Evolutionary conservation across 1,140 invertebrate genomes (phyloP).

Genomic region (Drosophila malerkotliana): DNA sequence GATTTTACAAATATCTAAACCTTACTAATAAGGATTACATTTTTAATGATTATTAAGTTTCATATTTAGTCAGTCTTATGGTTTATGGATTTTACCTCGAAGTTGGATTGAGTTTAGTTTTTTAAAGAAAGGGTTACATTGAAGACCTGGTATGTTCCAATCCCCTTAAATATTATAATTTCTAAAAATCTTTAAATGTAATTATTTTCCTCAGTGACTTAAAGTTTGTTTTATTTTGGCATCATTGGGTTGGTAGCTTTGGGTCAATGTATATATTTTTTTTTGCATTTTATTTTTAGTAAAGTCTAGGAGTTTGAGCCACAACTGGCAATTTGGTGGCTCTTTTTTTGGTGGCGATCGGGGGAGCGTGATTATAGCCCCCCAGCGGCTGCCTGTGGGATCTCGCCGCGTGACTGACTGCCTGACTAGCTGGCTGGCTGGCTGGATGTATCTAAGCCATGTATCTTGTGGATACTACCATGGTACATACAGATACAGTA

Average conservation of each 20-base stretch:
- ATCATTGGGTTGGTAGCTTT: slow-evolving; percentile 8
- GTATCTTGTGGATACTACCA: slow-evolving; percentile 5
- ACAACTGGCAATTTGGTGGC: slow-evolving; percentile 37
- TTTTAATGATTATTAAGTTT: not conserved
- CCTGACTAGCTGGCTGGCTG: not conserved
- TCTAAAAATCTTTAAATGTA: no score
- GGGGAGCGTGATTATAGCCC: slow-evolving; percentile 53
- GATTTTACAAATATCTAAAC: no score
- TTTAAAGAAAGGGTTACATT: not conserved
- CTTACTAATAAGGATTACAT: not conserved
- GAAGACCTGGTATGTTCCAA: no score
- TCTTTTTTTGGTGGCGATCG: slow-evolving; percentile 20
- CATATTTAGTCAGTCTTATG: no score
- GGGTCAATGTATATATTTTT: slow-evolving; percentile 2
- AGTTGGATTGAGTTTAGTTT: not conserved
- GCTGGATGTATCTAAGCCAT: slow-evolving; percentile 8
- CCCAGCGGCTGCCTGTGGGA: slow-evolving; percentile 42
- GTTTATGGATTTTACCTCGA: not conserved
- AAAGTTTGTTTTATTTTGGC: not conserved
- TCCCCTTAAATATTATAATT: no score
- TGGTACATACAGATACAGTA: not conserved
- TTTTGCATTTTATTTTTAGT: slow-evolving; percentile 6
- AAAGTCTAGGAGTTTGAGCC: slow-evolving; percentile 13
- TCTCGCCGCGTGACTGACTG: slow-evolving; percentile 33
- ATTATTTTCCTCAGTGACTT: not conserved